phyloP scores from a whole-genome alignment of 2,888 invertebrate genomes.

The Aphodius sticticus region DNA sequence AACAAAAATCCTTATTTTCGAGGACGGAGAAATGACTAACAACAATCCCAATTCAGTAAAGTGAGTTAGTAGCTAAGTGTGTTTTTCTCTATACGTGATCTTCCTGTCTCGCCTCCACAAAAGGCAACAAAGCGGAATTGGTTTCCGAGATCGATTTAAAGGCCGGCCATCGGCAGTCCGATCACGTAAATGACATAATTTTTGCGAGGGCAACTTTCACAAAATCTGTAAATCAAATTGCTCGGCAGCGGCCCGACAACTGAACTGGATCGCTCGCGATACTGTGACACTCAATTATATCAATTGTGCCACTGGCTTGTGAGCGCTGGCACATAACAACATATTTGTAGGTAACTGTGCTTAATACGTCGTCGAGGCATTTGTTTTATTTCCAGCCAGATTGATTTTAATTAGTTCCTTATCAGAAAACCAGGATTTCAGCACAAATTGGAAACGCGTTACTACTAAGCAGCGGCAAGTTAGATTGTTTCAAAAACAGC shows the following conservation, averaged over 20 bases:
- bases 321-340: too few relatives aligned
- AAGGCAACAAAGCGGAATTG: background rate
- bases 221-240: slow-evolving; percentile 32
- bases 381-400: background rate
- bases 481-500: too few relatives aligned
- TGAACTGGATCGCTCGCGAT: slow-evolving; percentile 16
- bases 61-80: background rate
- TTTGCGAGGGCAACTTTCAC: slow-evolving; percentile 30
- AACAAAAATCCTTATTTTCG: too few relatives aligned
- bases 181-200: slow-evolving; percentile 30
- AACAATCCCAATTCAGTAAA: background rate
- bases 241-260: background rate
- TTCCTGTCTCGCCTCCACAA: background rate
- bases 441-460: background rate
- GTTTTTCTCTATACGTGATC: background rate
- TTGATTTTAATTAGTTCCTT: background rate
- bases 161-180: slow-evolving; percentile 9
- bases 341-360: background rate
- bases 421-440: background rate
- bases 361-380: background rate
- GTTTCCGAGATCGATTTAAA: background rate
- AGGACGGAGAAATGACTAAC: background rate
- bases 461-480: background rate
- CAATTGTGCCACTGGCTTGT: background rate
- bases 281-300: slow-evolving; percentile 13